Base-by-base conservation (phyloP, 2,797 vertebrate genomes). In the Lycodopsis pacificus region DNA sequence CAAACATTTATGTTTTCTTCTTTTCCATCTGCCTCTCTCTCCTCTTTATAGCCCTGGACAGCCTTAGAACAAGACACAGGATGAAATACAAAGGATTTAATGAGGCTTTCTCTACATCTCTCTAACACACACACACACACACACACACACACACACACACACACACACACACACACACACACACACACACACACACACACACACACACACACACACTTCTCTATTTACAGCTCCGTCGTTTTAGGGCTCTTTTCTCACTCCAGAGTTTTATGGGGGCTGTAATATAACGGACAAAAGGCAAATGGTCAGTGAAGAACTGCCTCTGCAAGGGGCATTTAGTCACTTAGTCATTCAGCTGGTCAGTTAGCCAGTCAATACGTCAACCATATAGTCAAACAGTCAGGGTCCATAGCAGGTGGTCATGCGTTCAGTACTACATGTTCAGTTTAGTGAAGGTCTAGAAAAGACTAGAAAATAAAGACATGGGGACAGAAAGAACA, bases 241-340 rank as follows among this genome's bases (percentile, higher is more conserved):
- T 91, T 91, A 91, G 73, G 77, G 87, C 48, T 80, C 61, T 70
- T 78, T 82, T 77, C 85, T 84, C 88, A 77, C 86, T 71, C 73
- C 30, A 15, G 22, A 77, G 77, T 82, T 92, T 91, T 92, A 92
- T 77, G 85, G 75, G 30, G 7, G 36, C 66, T n/a, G 77, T 73
- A 86, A 86, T 93, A 94, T 93, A 93, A 80, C 57, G 83, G 82
- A 81, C 81, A 81, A 87, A 87, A 88, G 89, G 89, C 92, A 94
- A 93, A 94, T 92, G 92, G 91, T 79, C 69, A 67, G 83, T 69
- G 71, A 83, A 83, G 86, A 90, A 89, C 51, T 84, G 81, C 77
- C 61, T 81, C 77, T 85, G 86, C 66, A 51, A 42, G 17, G 73
- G 58, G 71, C 6, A 4, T 90, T 90, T 69, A 89, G 84, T 86